Evolutionary conservation across 64 coral and sea anemone species (phyloP), one percentile per base, ranked within the genome.

Genomic region (Astreopora myriophthalma): DNA sequence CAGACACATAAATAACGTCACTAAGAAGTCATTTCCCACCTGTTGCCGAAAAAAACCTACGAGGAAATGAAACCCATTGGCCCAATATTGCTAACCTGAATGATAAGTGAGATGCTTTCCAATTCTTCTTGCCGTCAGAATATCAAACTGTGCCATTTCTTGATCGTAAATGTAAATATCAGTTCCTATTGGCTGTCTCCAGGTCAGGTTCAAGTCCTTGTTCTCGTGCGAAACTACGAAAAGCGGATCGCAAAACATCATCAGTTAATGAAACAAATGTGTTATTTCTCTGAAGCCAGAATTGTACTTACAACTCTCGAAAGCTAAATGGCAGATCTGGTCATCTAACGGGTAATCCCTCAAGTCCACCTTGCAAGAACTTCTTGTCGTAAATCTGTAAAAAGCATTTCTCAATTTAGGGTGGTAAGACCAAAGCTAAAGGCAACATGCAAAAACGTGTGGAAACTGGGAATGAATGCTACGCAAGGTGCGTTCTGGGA

Each of bases 101-200:
- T 96, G 95, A 40, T 96, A 96, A 34, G 93, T 73, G 6, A 51
- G 28, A 66, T 94, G 91, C 82, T 96, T 96, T 20, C 85, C 79
- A 62, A 67, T 64, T 75, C 95, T n/a, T 62, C 63, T 96, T 5
- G 95, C 95, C 13, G 79, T 87, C 34, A 96, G 73, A 37, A 96
- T 93, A 14, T 93, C 92, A 79, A 96, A 96, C 73, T 96, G 95
- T 9, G 95, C 95, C 95, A 96, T 96, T 63, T 96, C 95, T 14
- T 81, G 33, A 51, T 96, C 95, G 60, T 96, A 96, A 81, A 96
- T 96, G 57, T 58, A 85, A 33, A 96, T 96, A 3, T 96, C 80
- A 32, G 79, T 86, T 73, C 92, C 95, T 29, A 96, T 9, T 72
- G 71, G 74, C 9, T 73, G 46, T 13, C 42, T 57, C 95, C 95